Conservation (phyloP, 1,140 invertebrate species). For the Bilobella aurantiaca region DNA sequence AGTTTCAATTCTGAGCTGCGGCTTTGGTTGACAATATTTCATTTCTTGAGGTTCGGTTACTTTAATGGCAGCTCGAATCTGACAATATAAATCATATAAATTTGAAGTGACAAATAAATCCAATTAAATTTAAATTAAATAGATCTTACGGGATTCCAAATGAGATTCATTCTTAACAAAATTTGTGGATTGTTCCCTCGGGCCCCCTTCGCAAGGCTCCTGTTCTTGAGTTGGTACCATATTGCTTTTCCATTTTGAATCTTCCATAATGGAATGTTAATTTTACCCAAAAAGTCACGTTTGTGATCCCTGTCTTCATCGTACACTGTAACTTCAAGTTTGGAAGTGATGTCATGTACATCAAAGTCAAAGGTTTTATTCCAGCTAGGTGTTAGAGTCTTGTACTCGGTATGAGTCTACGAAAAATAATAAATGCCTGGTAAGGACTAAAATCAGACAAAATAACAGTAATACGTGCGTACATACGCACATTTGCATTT, state of each 20-base stretch:
- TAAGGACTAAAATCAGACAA: background rate
- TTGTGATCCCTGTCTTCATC: slow-evolving; percentile 98
- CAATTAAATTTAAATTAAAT: background rate
- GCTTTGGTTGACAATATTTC: slow-evolving; percentile 86
- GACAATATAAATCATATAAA: slow-evolving; percentile 17
- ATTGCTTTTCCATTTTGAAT: slow-evolving; percentile 83
- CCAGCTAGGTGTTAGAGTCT: slow-evolving; percentile 91
- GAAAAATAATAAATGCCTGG: slow-evolving; percentile 1
- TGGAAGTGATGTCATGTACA: slow-evolving; percentile 93
- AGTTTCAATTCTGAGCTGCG: slow-evolving; percentile 88
- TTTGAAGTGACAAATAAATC: background rate
- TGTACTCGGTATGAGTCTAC: slow-evolving; percentile 97
- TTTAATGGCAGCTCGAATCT: slow-evolving; percentile 78
- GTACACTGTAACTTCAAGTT: slow-evolving; percentile 90
- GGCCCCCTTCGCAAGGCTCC: slow-evolving; percentile 75
- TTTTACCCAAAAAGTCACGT: slow-evolving; percentile 91
- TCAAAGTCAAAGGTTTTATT: slow-evolving; percentile 97
- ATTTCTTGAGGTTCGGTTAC: slow-evolving; percentile 91
- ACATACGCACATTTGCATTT: too few relatives aligned
- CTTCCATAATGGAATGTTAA: slow-evolving; percentile 75
- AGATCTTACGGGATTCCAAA: slow-evolving; percentile 77
- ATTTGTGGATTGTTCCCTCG: slow-evolving; percentile 88
- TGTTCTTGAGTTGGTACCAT: slow-evolving; percentile 95
- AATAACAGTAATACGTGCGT: background rate
- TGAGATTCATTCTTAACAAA: slow-evolving; percentile 76